Base-by-base conservation (phyloP, 2,888 invertebrate genomes). In the Chrysolina oricalcia region DNA sequence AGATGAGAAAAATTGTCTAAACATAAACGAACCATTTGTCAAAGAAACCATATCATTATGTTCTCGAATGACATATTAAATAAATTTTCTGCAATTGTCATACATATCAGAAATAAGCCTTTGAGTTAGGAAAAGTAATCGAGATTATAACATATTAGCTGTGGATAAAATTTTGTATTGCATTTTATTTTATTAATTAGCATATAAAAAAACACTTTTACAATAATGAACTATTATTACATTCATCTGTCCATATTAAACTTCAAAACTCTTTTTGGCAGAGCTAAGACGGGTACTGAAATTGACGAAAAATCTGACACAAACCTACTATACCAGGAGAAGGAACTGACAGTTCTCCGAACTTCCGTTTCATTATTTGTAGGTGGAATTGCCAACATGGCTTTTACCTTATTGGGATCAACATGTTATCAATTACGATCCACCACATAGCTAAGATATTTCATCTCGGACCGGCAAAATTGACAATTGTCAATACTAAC, bases 401-500 rank as follows among this genome's bases (percentile, higher is more conserved):
- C 43, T 70, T 75, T 43, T 8, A 43, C 43, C 43, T 43, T 43
- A 8, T 43, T 8, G 10, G 71, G 56, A 41, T 74, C 74, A 43
- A 43, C 43, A 43, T 43, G 43, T 43, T 4, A 43, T 43, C 43
- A 2, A 43, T 43, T 43, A 10, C 43, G 43, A 43, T 43, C 43
- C 2, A 43, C 43, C 43, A 43, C 43, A 15, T 43, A 43, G 10
- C 43, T 8, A 43, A 43, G 8, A 15, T 43, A 43, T 43, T 43
- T 43, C 13, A 43, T 10, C 43, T 43, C 43, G 43, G 43, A 8
- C 2, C 15, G 43, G 15, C 43, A 43, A 15, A 43, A 43, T 43
- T 43, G 43, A 43, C 43, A 43, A 1, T 43, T 43, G 43, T 43
- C 43, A 43, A 43, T 43, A 43, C 43, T 43, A 43, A 43, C 8